These are phyloP conservation scores for Operophtera brumata DNA, from an alignment of 2,888 invertebrate genomes.

Conservation along the genomic window DNA sequence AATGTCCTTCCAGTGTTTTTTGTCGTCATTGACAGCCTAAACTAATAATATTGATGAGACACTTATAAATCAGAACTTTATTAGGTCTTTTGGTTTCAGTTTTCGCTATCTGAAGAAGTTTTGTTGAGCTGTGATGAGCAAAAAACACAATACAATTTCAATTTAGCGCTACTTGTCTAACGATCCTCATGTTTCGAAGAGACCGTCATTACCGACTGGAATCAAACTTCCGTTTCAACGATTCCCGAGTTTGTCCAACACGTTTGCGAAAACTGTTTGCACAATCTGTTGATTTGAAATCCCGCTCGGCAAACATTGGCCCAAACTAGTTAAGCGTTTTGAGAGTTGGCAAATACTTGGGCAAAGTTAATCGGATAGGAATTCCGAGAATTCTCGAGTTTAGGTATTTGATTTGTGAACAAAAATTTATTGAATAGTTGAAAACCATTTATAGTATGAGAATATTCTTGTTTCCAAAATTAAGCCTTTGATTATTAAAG, in stretches of 20 bases:
- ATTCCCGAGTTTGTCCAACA: not conserved
- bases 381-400: slow-evolving; percentile 9
- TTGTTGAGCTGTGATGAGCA: too few relatives aligned
- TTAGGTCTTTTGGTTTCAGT: too few relatives aligned
- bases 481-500: too few relatives aligned
- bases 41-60: too few relatives aligned
- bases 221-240: not conserved
- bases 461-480: too few relatives aligned
- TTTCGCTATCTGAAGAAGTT: too few relatives aligned
- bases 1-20: too few relatives aligned
- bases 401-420: slow-evolving; percentile 7
- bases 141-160: too few relatives aligned
- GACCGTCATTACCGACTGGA: not conserved
- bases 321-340: slow-evolving; percentile 20
- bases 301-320: slow-evolving; percentile 14
- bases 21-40: too few relatives aligned
- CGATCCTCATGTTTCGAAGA: too few relatives aligned
- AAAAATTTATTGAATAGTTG: slow-evolving; percentile 21
- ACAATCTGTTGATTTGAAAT: slow-evolving; percentile 21
- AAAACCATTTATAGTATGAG: not conserved
- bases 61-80: too few relatives aligned
- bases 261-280: slow-evolving; percentile 14
- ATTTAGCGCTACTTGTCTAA: too few relatives aligned
- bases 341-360: slow-evolving; percentile 28
- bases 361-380: slow-evolving; percentile 24